phyloP scores from a whole-genome alignment of 1,140 invertebrate species.

The Pseudomyrmex gracilis region DNA sequence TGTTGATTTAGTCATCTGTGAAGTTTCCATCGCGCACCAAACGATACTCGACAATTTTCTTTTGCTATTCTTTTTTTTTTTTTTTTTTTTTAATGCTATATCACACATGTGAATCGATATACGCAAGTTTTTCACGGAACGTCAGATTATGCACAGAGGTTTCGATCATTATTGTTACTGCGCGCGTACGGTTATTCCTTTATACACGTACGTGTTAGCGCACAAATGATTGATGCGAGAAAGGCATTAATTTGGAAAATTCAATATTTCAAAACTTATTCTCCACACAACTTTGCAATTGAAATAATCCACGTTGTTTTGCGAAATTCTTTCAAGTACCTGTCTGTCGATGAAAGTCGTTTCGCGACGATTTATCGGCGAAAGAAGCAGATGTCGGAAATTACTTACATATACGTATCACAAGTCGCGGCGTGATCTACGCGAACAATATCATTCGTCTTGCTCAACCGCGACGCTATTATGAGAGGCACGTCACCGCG shows the following conservation, averaged over 20 bases:
- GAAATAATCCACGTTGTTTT: neutral
- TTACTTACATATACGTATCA: neutral
- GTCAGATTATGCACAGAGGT: neutral
- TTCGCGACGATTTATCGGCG: constrained; percentile 26
- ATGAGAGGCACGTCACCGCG: constrained; percentile 26
- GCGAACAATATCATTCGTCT: constrained; percentile 39
- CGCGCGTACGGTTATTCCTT: neutral
- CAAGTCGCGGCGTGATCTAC: neutral
- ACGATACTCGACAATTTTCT: constrained; percentile 24
- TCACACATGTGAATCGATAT: constrained; percentile 8
- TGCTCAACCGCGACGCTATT: constrained; percentile 23
- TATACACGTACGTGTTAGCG: too few relatives aligned
- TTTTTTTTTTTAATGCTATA: neutral
- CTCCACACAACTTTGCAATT: neutral
- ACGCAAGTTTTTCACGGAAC: neutral
- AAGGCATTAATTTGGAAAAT: too few relatives aligned
- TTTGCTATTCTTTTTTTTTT: constrained; percentile 3
- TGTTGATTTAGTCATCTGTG: constrained; percentile 40
- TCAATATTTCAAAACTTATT: too few relatives aligned
- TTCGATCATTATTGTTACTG: too few relatives aligned
- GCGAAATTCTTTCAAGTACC: neutral
- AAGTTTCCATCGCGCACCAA: constrained; percentile 27
- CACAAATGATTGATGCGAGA: too few relatives aligned
- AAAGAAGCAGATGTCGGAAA: neutral
- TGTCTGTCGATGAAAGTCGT: neutral